phyloP scores from a whole-genome alignment of 2,797 vertebrate genomes.

The Lates japonicus region DNA sequence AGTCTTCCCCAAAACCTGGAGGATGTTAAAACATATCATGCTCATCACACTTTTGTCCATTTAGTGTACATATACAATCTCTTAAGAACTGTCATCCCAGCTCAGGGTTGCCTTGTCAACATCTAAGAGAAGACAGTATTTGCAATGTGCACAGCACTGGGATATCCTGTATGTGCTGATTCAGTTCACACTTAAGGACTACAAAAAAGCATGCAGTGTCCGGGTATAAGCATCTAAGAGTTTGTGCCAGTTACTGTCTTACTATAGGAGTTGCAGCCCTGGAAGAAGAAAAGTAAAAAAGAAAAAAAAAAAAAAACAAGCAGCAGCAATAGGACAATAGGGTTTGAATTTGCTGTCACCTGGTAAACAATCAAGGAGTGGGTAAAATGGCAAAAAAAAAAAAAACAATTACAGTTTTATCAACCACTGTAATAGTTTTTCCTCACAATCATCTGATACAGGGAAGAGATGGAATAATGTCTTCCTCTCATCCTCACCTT shows the following conservation, averaged over 20 bases:
- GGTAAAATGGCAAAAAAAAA: neutral
- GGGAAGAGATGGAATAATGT: neutral
- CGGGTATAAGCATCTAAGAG: neutral
- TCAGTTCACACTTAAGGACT: neutral
- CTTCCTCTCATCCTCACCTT: neutral
- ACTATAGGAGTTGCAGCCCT: neutral
- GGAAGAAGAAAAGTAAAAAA: neutral
- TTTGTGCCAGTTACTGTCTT: neutral
- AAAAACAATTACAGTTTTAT: neutral
- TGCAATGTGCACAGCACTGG: neutral
- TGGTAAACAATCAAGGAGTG: neutral
- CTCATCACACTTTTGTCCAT: neutral
- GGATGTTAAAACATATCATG: too few relatives aligned
- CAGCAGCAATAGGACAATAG: neutral
- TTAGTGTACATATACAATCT: neutral
- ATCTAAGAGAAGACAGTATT: neutral
- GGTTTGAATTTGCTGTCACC: conserved; percentile 8
- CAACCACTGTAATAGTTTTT: neutral
- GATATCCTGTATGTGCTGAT: too few relatives aligned
- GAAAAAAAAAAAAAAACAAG: neutral
- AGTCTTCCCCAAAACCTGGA: neutral
- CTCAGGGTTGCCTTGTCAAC: neutral
- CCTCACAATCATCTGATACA: neutral
- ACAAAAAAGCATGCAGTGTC: neutral
- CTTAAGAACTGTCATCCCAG: neutral